Evolutionary conservation across 2,888 invertebrate genomes (phyloP).

Genomic region (Rotaria socialis): DNA sequence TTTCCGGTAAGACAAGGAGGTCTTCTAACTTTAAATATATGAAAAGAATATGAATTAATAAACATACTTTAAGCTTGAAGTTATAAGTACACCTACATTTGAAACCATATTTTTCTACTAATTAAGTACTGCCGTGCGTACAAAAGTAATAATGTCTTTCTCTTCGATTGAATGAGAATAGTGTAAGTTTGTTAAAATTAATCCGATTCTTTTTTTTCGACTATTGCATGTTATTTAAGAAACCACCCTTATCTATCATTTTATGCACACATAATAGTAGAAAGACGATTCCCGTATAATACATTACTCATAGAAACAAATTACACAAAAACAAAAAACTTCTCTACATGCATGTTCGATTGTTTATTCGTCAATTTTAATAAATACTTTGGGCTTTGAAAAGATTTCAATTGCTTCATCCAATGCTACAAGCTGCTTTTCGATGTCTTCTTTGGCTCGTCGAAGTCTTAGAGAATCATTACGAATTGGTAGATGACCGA

Average conservation of each 20-base stretch:
- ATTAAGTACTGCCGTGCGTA: background rate
- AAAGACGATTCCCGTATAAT: background rate
- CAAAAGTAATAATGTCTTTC: background rate
- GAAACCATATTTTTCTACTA: background rate
- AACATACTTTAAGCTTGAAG: background rate
- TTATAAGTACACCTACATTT: too few species aligned
- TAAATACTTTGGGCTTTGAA: constrained; percentile 78
- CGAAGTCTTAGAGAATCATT: constrained; percentile 77
- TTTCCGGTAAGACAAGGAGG: background rate
- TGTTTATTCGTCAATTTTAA: constrained; percentile 49
- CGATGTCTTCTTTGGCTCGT: constrained; percentile 76
- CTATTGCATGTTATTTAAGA: too few species aligned
- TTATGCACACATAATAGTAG: too few species aligned
- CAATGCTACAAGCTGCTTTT: constrained; percentile 75
- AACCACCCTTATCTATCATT: too few species aligned
- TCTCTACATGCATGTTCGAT: background rate
- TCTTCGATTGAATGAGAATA: too few species aligned
- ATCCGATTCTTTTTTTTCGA: background rate
- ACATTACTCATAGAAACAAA: background rate
- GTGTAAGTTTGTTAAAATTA: too few species aligned
- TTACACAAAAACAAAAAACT: background rate
- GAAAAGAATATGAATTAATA: background rate
- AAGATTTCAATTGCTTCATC: constrained; percentile 86
- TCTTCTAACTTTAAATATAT: background rate
- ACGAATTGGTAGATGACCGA: constrained; percentile 79